Evolutionary conservation across 2,797 vertebrate genomes (phyloP).

Genomic region (Myotis planiceps): DNA sequence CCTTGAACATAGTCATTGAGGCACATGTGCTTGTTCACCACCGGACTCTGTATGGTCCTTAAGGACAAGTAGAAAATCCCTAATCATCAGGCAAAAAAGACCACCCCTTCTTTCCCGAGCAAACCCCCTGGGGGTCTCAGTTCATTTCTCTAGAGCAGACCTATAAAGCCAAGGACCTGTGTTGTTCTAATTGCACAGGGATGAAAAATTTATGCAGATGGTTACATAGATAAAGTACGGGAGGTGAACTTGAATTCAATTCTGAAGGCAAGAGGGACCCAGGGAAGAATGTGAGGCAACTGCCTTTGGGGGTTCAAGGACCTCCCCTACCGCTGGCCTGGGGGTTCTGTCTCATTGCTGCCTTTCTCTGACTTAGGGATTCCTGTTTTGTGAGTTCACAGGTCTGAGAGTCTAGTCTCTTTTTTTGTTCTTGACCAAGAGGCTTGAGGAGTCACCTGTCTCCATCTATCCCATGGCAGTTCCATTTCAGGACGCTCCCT

Average conservation of each 20-base stretch:
- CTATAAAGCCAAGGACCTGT: background rate
- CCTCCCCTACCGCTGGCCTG: background rate
- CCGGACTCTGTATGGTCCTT: background rate
- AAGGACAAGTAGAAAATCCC: background rate
- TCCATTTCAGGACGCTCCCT: background rate
- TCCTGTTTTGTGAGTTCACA: background rate
- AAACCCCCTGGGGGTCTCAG: background rate
- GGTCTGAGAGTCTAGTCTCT: background rate
- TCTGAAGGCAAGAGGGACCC: background rate
- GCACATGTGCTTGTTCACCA: background rate
- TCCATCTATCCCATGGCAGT: background rate
- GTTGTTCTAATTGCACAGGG: background rate
- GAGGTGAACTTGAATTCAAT: background rate
- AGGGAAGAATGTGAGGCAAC: background rate
- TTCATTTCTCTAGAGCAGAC: background rate
- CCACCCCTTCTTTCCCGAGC: background rate
- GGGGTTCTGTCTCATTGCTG: background rate
- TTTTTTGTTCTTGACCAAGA: background rate
- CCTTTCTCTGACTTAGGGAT: background rate
- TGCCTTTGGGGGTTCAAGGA: background rate
- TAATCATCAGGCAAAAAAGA: background rate
- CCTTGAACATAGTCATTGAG: background rate
- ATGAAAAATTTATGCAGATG: too few relatives aligned
- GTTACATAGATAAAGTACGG: rapidly evolving
- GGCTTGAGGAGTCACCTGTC: background rate